phyloP scores from a whole-genome alignment of 2,888 invertebrate genomes.

The Leptopilina syphax region DNA sequence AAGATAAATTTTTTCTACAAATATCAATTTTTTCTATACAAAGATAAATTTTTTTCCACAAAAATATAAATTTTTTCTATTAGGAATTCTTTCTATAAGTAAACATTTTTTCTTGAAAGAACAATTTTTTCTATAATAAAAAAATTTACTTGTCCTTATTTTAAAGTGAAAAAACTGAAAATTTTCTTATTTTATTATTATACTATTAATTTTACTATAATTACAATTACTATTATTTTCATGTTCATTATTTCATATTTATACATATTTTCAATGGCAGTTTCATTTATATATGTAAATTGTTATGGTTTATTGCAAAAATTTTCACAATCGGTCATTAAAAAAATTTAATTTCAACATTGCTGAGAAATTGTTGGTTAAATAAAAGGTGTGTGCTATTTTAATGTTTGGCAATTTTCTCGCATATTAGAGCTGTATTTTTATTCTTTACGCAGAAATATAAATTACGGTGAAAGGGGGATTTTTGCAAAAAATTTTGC shows the following conservation, averaged over 20 bases:
- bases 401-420: not conserved
- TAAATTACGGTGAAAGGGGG: conserved; percentile 2
- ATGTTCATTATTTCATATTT: not conserved
- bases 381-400: conserved; percentile 33
- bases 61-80: too few species aligned
- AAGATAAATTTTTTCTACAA: too few species aligned
- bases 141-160: too few species aligned
- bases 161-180: too few species aligned
- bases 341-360: conserved; percentile 29
- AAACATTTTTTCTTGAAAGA: too few species aligned
- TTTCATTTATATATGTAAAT: conserved; percentile 24
- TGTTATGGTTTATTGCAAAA: conserved; percentile 1
- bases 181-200: too few species aligned
- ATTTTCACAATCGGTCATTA: conserved; percentile 24
- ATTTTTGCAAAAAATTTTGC: not conserved
- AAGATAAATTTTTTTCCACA: too few species aligned
- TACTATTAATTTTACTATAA: too few species aligned
- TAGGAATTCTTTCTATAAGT: too few species aligned
- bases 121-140: too few species aligned
- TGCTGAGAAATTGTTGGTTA: conserved; percentile 29
- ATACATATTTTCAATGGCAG: conserved; percentile 2
- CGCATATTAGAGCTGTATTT: not conserved
- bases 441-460: not conserved
- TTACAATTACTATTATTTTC: too few species aligned
- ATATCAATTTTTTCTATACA: too few species aligned